These are phyloP conservation scores for Timema podura DNA, from an alignment of 2,888 invertebrate genomes.

Conservation along the genomic window DNA sequence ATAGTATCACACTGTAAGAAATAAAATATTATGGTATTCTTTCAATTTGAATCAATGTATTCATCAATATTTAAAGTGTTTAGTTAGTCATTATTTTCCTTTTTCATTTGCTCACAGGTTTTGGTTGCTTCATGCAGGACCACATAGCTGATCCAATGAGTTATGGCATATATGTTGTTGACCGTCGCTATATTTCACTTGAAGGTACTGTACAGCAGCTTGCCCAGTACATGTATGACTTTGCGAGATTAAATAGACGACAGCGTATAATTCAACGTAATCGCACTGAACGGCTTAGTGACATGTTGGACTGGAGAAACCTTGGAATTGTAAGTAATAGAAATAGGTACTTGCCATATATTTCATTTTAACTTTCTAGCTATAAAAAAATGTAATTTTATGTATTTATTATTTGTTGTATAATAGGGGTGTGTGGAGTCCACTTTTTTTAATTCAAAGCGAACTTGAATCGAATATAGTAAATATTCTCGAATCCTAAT, in stretches of 20 bases:
- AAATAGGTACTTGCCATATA: not conserved
- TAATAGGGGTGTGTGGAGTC: no score
- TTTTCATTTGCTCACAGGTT: slow-evolving; percentile 59
- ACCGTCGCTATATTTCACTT: slow-evolving; percentile 81
- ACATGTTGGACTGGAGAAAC: slow-evolving; percentile 96
- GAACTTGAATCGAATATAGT: no score
- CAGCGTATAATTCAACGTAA: slow-evolving; percentile 98
- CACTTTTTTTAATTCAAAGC: no score
- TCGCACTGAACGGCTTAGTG: slow-evolving; percentile 93
- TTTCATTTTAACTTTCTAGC: not conserved
- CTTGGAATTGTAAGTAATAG: slow-evolving; percentile 82
- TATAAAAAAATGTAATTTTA: not conserved
- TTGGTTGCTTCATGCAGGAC: slow-evolving; percentile 98
- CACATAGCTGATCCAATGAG: slow-evolving; percentile 97
- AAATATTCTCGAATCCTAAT: no score
- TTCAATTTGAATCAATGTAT: no score
- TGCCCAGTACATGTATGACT: slow-evolving; percentile 89
- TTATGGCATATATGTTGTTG: slow-evolving; percentile 98
- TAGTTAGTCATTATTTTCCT: no score
- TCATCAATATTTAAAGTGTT: no score
- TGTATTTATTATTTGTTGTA: not conserved
- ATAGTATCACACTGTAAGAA: no score
- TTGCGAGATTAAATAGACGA: slow-evolving; percentile 80
- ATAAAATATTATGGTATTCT: no score
- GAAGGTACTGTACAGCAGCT: slow-evolving; percentile 91